Evolutionary conservation across 1,140 invertebrate genomes (phyloP), one percentile per base, ranked within the genome.

Genomic region (Nephila pilipes): DNA sequence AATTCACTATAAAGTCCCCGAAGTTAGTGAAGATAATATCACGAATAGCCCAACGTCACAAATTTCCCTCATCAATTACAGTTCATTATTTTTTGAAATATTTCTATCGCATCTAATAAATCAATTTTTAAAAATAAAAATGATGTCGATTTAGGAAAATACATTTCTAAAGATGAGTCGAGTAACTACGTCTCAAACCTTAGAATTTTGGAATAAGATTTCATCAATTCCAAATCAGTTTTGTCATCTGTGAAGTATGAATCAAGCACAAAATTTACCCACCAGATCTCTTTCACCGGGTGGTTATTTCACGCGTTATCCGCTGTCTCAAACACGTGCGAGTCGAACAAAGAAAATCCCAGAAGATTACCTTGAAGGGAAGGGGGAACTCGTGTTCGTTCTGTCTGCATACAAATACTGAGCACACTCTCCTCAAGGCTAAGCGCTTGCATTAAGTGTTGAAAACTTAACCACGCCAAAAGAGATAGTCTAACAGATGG

Each of bases 351-450:
- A 81, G 80, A 81, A 81, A 25, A 75, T 46, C 46, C 46, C 46
- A 46, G 80, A 20, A 25, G 80, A 81, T 81, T 81, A 81, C 80
- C 80, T 81, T 81, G 80, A 81, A 54, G 80, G 12, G 46, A 46
- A 46, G 46, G 22, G 80, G 80, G 80, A 20, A 81, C 80, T 81
- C 32, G 29, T 32, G 69, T 75, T 75, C 46, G n/a, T 81, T 81
- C 80, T 54, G 80, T 81, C 80, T 81, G 80, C 80, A 81, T 81
- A 81, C 80, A 54, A 81, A 81, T 81, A 25, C 20, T 46, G 80
- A 81, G 36, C 46, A 46, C 12, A 46, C 36, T 46, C n/a, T 54
- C 29, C 46, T 81, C 80, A 81, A 81, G 80, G 80, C 46, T 81
- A 81, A 25, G 29, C 29, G 80, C 46, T 81, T n/a, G n/a, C 38